These are phyloP conservation scores for Glyptemys insculpta DNA, from an alignment of 2,797 vertebrate species.

Conservation along the genomic window DNA sequence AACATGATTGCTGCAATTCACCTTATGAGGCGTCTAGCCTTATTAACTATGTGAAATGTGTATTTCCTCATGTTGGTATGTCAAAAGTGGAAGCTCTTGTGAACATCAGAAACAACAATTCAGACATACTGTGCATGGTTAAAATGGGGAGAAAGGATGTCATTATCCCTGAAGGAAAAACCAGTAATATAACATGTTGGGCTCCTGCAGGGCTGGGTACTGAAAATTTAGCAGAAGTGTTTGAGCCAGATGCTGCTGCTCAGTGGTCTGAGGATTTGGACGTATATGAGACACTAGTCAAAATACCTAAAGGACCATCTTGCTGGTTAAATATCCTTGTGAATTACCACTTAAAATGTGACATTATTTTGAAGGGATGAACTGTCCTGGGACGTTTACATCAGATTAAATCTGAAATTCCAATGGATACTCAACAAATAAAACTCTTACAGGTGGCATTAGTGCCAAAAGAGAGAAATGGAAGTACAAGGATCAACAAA, in stretches of 20 bases:
- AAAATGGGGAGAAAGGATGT: not conserved
- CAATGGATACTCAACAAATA: not conserved
- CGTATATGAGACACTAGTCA: not conserved
- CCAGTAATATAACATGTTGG: not conserved
- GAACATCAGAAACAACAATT: not conserved
- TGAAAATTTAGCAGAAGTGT: not conserved
- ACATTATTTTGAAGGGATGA: not conserved
- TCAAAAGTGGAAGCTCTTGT: not conserved
- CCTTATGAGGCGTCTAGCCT: not conserved
- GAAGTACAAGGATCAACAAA: not conserved
- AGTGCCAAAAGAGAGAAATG: not conserved
- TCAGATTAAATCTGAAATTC: not conserved
- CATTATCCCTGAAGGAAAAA: not conserved
- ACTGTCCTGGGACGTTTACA: not conserved
- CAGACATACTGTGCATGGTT: not conserved
- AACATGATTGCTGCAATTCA: not conserved
- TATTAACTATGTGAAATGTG: not conserved
- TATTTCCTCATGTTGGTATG: not conserved
- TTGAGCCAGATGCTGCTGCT: not conserved
- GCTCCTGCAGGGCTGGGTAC: not conserved
- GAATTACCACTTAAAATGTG: not conserved
- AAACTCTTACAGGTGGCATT: not conserved
- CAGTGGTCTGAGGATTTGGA: not conserved
- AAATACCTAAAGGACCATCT: not conserved
- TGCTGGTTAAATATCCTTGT: not conserved